Conservation (phyloP, 2,113 vertebrate species). For the Chamaea fasciata region DNA sequence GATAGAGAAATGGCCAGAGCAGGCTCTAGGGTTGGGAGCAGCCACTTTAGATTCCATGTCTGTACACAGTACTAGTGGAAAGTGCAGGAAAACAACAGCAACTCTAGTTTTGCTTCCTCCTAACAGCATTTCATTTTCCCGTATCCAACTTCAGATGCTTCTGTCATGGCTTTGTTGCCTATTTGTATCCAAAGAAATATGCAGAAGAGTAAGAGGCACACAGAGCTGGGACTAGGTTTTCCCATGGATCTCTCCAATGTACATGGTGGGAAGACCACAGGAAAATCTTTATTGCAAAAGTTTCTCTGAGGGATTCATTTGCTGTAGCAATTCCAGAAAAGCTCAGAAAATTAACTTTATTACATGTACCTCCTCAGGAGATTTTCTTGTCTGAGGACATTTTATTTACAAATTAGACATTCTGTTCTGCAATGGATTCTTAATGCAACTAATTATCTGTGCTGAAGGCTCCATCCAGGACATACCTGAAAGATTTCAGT, state of each 20-base stretch:
- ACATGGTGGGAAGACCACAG: background rate
- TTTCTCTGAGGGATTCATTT: background rate
- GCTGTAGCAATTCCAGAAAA: conserved; percentile 19
- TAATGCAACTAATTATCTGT: background rate
- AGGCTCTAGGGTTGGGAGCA: background rate
- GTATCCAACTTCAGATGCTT: background rate
- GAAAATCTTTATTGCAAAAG: conserved; percentile 7
- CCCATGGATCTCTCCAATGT: background rate
- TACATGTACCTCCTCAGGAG: background rate
- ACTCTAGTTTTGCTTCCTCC: background rate
- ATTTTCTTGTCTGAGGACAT: background rate
- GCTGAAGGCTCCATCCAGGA: background rate
- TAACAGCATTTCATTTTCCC: background rate
- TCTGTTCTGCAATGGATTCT: background rate
- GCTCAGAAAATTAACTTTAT: background rate
- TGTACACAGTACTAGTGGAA: background rate
- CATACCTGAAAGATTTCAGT: background rate
- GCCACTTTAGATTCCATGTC: background rate
- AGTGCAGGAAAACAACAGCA: background rate
- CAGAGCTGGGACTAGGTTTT: background rate
- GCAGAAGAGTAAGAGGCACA: background rate
- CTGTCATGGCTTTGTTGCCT: background rate
- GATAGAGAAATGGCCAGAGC: background rate
- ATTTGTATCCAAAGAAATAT: background rate
- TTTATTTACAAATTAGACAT: background rate